Evolutionary conservation across 2,113 vertebrate species (phyloP).

Genomic region (Epinephelus fuscoguttatus): DNA sequence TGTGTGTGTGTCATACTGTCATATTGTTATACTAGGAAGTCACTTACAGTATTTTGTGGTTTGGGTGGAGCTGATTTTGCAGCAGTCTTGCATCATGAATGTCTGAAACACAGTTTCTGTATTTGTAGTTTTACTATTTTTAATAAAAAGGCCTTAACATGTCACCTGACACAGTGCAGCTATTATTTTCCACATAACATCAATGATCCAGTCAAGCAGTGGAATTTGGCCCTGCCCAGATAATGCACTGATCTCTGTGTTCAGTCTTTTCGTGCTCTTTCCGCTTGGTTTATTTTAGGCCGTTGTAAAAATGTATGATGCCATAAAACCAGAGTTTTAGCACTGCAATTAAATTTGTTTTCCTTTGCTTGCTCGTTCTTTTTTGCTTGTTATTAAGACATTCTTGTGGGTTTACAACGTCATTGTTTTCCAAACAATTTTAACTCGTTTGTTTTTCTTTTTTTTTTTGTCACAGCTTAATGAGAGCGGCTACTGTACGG

Average conservation of each 20-base stretch:
- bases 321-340: conserved; percentile 56
- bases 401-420: conserved; percentile 59
- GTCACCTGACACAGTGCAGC: background rate
- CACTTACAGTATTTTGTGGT: conserved; percentile 1
- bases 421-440: conserved; percentile 49
- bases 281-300: conserved; percentile 57
- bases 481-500: conserved; percentile 97
- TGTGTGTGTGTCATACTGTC: background rate
- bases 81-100: background rate
- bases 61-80: conserved; percentile 3
- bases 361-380: conserved; percentile 36
- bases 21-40: background rate
- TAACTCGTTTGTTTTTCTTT: conserved; percentile 12
- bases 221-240: background rate
- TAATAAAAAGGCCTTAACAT: background rate
- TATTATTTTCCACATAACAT: conserved; percentile 26
- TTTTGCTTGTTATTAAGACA: conserved; percentile 67
- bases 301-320: conserved; percentile 54
- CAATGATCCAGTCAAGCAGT: conserved; percentile 18
- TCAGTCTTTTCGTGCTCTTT: conserved; percentile 16
- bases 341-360: conserved; percentile 50
- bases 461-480: conserved; percentile 88
- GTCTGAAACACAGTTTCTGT: background rate
- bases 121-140: background rate
- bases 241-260: conserved; percentile 17